Base-by-base conservation (phyloP, 2,113 vertebrate species). In the Orthonyx spaldingii region DNA sequence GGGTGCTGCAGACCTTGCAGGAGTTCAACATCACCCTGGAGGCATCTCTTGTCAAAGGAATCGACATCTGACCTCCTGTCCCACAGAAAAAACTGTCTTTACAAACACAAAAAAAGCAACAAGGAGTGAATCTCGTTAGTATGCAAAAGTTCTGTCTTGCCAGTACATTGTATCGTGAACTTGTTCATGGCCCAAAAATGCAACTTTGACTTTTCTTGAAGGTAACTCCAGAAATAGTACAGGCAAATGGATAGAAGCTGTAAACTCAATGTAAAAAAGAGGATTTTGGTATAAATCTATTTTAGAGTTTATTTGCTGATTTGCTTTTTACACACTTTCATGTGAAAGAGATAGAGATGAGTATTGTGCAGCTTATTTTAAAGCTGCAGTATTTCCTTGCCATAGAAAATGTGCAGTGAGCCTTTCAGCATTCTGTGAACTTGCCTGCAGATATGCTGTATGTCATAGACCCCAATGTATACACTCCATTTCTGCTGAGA, bases 11-110 rank as follows among this genome's bases (percentile, higher is more conserved):
- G 98, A 99, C 99, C 69, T 97, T 99, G 97, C 99, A 99, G 97
- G 99, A 99, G 93, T 99, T 99, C 97, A 99, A 99, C 97, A 99
- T 99, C 96, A 99, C 98, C 18, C 98, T 99, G 97, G 99, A 99
- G 97, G 98, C 99, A 3, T 99, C 99, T 26, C 98, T 99, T 11
- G 98, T 99, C 93, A 99, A 99, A 98, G 99, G 99, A 89, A 99
- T 99, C 1, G 99, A 99, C 94, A 99, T 99, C 96, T 99, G 97
- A 98, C 87, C 59, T 95, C 79, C 82, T 55, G 64, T 66, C 68
- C 85, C 55, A 35, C 65, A 69, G 76, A 42, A 94, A 85, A 71
- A 95, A 84, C 93, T 84, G 3, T 83, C 65, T 89, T 65, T 55
- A n/a, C 63, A 75, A 59, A 89, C 61, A 49, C 49, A 60, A 55